Base-by-base conservation (phyloP, 2,888 invertebrate genomes). In the Drosophila kambysellisi region DNA sequence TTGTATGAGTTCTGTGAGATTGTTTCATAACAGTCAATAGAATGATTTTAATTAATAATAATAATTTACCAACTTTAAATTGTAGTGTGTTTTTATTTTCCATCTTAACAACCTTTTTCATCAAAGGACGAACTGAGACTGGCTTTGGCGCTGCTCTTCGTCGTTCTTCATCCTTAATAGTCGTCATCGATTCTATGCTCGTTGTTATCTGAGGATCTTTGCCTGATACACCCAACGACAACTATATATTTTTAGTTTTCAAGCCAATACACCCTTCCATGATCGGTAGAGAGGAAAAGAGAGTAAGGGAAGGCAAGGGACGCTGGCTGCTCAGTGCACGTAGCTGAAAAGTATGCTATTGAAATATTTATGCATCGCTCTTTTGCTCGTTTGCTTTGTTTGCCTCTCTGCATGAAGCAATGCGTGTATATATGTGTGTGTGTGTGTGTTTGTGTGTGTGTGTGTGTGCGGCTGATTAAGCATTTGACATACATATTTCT, bases 401-500 rank as follows among this genome's bases (percentile, higher is more conserved):
- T 79, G 71, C 32, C 25, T 56, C 50, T 61, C 51, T 58, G 56
- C 39, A 56, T 56, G 39, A 29, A 50, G 54, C 25, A 20, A 20
- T 37, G n/a, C 37, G 9, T 29, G 15, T 25, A 15, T 20, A 46
- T 25, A 46, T 25, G 15, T 48, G 25, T 65, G 29, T 50, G 43
- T 63, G 29, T 48, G 50, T 60, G 51, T 58, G 41, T 48, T 35
- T 67, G 39, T 78, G 48, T 48, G 9, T 29, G 8, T 67, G 32
- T 65, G 65, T 80, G 48, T 60, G 79, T 82, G 85, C 82, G 72
- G 80, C 83, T 85, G 85, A 85, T 85, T 85, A 85, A 78, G 80
- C 90, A 89, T 85, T 85, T 88, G 90, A 89, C 88, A 88, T 89
- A 89, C 83, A 85, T 88, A 82, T 75, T 66, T 85, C 52, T 72